A percentile compares a stretch with the other conserved stretches of the same genome.
phyloP scores from a whole-genome alignment of 2,113 vertebrate genomes.

The Pluvianellus socialis region DNA sequence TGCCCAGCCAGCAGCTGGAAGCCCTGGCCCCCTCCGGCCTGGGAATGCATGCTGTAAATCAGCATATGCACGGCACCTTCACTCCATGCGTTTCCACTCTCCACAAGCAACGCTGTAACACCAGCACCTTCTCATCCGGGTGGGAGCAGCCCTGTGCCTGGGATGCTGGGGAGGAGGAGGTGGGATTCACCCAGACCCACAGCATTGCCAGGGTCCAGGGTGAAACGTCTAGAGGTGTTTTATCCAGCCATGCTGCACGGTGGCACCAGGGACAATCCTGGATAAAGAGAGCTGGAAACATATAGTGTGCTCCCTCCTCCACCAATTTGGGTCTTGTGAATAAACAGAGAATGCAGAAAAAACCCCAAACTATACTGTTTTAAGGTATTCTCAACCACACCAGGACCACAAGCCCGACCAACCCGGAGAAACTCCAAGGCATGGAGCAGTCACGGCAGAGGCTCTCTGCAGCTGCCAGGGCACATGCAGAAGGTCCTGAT shows the following conservation, averaged over 20 bases:
- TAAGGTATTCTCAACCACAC: background rate
- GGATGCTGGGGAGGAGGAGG: background rate
- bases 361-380: background rate
- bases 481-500: background rate
- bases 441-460: background rate
- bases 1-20: background rate
- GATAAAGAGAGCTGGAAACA: accelerated
- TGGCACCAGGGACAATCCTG: background rate
- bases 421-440: background rate
- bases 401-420: background rate
- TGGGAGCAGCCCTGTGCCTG: background rate
- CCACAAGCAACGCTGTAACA: accelerated
- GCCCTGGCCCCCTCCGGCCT: background rate
- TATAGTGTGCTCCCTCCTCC: accelerated
- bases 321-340: background rate
- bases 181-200: background rate
- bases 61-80: accelerated
- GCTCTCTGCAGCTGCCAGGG: slow-evolving; percentile 33
- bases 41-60: accelerated
- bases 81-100: background rate
- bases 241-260: accelerated
- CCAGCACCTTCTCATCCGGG: accelerated
- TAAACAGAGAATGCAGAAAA: background rate
- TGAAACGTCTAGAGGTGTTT: background rate
- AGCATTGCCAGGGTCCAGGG: accelerated